Evolutionary conservation across 2,888 invertebrate species (phyloP), one percentile per base, ranked within the genome.

Genomic region (Chymomyza amoena): DNA sequence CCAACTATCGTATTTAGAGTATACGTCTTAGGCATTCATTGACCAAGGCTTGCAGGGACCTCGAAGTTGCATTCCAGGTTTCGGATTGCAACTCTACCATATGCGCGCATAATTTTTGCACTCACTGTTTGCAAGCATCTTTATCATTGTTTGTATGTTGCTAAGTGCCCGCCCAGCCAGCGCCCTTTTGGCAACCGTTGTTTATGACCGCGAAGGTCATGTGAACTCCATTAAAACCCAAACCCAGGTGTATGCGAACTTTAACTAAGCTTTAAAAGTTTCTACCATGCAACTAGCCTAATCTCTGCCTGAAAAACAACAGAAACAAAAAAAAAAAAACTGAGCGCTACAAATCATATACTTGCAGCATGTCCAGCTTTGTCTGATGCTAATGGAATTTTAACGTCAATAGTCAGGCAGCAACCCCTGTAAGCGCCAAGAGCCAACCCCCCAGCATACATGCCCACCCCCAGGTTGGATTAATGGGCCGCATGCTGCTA

Each of bases 371-470:
- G 51, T 54, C 52, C 2, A 28, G 28, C 16, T 18, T 64, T 36
- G 45, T 69, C 68, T 73, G 45, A 45, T 74, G 72, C 81, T 89
- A 88, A 89, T 89, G 89, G 89, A 84, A 89, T 86, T 88, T 88
- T 75, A 79, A 87, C 84, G 80, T 89, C 73, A 76, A 69, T 68
- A 63, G 54, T 25, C 56, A 56, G 32, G 28, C 4, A 60, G 1
- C 45, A 25, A 25, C 57, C 15, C 18, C 54, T 7, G 54, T 16
- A 15, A 0, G 9, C 10, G 10, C 18, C 18, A 6, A 16, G 5
- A 9, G 18, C 18, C 54, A 54, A n/a, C 16, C 54, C 20, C 18
- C 16, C 54, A 54, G 57, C 18, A 4, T 25, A 18, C 20, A 63
- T 15, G 64, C 45, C 59, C 20, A 7, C 52, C 50, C 32, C 57